Evolutionary conservation across 2,113 vertebrate genomes (phyloP).

Genomic region (Forbesichthys agassizii): DNA sequence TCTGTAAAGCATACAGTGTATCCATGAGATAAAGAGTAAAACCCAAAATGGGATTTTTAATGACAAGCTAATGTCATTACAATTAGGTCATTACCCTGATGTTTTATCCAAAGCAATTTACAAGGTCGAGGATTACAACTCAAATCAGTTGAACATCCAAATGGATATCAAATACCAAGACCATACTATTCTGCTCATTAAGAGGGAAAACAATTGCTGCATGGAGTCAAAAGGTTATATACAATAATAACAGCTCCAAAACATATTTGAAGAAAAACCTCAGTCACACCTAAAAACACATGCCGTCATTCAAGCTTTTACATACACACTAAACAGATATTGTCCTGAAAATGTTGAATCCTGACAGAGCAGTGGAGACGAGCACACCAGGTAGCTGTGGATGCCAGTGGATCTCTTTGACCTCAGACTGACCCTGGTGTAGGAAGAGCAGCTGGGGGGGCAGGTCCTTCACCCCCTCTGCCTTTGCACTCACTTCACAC

Average conservation of each 20-base stretch:
- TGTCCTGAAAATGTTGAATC: conserved; percentile 89
- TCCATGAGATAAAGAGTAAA: not conserved
- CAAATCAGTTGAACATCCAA: too few species aligned
- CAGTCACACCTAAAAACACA: conserved; percentile 11
- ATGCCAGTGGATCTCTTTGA: conserved; percentile 93
- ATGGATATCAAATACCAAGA: too few species aligned
- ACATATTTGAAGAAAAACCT: conserved; percentile 4
- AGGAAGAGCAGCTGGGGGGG: conserved; percentile 90
- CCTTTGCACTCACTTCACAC: conserved; percentile 72
- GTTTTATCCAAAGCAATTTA: too few species aligned
- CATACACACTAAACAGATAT: conserved; percentile 78
- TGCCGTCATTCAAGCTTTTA: conserved; percentile 1
- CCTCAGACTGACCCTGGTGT: conserved; percentile 89
- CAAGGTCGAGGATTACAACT: too few species aligned
- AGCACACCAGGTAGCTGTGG: conserved; percentile 83
- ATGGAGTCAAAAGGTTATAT: conserved; percentile 31
- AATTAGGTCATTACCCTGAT: too few species aligned
- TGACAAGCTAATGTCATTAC: too few species aligned
- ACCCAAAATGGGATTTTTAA: not conserved
- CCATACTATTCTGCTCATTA: too few species aligned
- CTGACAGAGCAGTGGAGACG: conserved; percentile 85
- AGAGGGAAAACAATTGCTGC: conserved; percentile 11
- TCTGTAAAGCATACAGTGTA: conserved; percentile 37
- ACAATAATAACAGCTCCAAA: conserved; percentile 42
- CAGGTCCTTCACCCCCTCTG: conserved; percentile 72